Evolutionary conservation across 2,113 vertebrate genomes (phyloP).

Genomic region (Alethe diademata): DNA sequence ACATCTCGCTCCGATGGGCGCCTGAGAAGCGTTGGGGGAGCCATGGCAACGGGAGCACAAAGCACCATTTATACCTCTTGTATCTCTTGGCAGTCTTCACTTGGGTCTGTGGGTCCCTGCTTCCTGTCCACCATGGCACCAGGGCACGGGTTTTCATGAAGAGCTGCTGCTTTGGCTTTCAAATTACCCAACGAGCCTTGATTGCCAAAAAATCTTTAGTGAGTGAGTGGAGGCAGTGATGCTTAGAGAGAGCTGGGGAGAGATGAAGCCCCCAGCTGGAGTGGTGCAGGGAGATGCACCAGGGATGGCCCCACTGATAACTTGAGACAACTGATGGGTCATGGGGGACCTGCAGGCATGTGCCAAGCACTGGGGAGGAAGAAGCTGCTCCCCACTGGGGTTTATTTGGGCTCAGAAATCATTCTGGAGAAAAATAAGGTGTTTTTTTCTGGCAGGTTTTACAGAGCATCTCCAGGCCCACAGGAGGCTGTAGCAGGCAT

Average conservation of each 20-base stretch:
- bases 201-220: not conserved
- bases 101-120: not conserved
- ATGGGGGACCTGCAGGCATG: not conserved
- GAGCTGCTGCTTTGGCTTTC: not conserved
- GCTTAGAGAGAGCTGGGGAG: not conserved
- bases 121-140: rapidly evolving
- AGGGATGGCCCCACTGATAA: not conserved
- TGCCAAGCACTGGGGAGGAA: not conserved
- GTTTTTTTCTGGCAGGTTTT: not conserved
- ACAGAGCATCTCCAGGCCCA: not conserved
- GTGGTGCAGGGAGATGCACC: rapidly evolving
- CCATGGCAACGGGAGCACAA: constrained; percentile 71
- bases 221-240: not conserved
- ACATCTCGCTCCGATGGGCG: constrained; percentile 32
- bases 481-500: not conserved
- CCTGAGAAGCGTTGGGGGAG: constrained; percentile 60
- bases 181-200: not conserved
- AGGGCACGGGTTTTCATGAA: not conserved
- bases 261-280: not conserved
- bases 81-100: not conserved
- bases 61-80: not conserved
- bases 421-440: not conserved
- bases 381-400: not conserved
- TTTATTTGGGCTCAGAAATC: not conserved
- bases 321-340: not conserved